These are phyloP conservation scores for Phoxinus dragarum DNA, from an alignment of 2,797 vertebrate species.

Conservation along the genomic window DNA sequence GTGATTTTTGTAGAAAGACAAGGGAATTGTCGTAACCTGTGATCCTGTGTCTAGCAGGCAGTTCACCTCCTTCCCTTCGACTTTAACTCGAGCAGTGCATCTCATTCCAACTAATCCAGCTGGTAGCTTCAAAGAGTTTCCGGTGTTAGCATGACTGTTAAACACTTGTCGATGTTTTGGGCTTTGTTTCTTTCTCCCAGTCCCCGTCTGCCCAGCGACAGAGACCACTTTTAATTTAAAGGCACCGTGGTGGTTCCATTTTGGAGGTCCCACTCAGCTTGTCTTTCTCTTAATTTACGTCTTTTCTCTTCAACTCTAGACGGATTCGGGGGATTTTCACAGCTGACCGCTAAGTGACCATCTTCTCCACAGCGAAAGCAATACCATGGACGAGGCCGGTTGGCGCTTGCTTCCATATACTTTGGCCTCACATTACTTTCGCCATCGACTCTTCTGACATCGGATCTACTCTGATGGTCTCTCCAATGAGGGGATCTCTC, in stretches of 20 bases:
- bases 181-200: background rate
- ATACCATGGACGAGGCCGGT: background rate
- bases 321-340: background rate
- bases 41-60: background rate
- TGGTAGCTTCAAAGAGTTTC: background rate
- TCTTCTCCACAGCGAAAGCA: background rate
- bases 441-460: no score
- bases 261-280: background rate
- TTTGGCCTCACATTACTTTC: no score
- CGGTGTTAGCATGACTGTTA: background rate
- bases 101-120: background rate
- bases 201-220: background rate
- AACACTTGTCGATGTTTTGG: background rate
- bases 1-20: background rate
- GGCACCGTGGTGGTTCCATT: background rate
- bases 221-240: conserved; percentile 3
- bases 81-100: background rate
- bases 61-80: background rate
- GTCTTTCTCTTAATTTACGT: background rate
- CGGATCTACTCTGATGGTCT: no score
- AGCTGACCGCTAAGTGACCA: background rate
- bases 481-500: background rate
- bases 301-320: background rate
- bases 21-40: background rate
- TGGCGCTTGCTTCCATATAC: background rate